phyloP scores from a whole-genome alignment of 2,888 invertebrate genomes.

The Agelastica alni region DNA sequence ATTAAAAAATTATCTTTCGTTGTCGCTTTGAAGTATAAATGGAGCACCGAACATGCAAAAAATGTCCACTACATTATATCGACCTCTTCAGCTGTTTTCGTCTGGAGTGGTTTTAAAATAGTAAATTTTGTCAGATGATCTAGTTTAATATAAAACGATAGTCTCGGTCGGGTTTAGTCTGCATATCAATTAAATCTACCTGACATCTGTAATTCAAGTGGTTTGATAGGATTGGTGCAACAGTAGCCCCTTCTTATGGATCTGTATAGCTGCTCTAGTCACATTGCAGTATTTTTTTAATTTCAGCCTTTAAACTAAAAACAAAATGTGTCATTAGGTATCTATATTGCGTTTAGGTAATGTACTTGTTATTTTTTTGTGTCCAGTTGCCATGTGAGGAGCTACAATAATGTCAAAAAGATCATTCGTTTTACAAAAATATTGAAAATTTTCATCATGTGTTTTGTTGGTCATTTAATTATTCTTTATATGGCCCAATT shows the following conservation, averaged over 20 bases:
- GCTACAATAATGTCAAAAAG: slow-evolving; percentile 11
- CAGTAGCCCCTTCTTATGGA: not conserved
- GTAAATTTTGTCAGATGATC: too few species aligned
- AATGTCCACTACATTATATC: too few species aligned
- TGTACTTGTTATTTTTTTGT: slow-evolving; percentile 15
- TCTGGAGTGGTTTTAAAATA: too few species aligned
- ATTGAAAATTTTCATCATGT: not conserved
- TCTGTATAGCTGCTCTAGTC: too few species aligned
- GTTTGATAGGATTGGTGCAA: not conserved
- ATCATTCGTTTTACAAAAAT: too few species aligned
- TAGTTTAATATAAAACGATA: too few species aligned
- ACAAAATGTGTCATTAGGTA: not conserved
- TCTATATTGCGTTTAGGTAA: not conserved
- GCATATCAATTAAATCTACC: too few species aligned
- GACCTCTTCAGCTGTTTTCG: too few species aligned
- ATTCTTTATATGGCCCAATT: slow-evolving; percentile 9
- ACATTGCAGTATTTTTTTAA: too few species aligned
- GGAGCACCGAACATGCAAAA: not conserved
- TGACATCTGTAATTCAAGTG: too few species aligned
- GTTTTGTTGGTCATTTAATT: too few species aligned
- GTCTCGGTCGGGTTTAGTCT: too few species aligned
- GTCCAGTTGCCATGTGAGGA: slow-evolving; percentile 15
- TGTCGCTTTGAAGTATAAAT: not conserved
- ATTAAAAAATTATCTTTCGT: not conserved
- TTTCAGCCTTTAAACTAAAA: not conserved